A percentile compares a stretch with the other conserved stretches of the same genome.
Evolutionary conservation across 2,888 invertebrate genomes (phyloP).

Genomic region (Papilio protenor): DNA sequence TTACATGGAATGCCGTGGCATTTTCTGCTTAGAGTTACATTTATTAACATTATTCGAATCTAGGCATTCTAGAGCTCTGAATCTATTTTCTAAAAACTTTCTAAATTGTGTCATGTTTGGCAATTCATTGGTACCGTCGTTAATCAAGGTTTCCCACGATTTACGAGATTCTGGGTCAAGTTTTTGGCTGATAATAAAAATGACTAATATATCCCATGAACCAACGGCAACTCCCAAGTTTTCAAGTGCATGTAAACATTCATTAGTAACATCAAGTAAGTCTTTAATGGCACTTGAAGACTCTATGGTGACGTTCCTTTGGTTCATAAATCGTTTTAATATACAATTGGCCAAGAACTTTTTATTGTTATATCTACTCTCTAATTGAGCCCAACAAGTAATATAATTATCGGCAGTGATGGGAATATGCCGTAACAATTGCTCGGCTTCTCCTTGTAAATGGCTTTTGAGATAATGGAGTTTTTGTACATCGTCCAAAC

Average conservation of each 20-base stretch:
- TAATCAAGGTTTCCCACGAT: conserved; percentile 32
- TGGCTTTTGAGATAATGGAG: conserved; percentile 49
- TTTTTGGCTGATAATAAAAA: conserved; percentile 42
- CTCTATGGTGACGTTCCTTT: conserved; percentile 43
- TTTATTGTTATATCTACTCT: conserved; percentile 48
- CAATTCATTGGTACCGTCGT: conserved; percentile 40
- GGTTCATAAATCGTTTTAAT: conserved; percentile 42
- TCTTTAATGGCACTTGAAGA: conserved; percentile 43
- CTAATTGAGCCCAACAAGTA: conserved; percentile 46
- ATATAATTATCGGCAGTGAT: conserved; percentile 46
- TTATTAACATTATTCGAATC: conserved; percentile 37
- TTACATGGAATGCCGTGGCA: neutral
- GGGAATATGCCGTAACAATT: conserved; percentile 46
- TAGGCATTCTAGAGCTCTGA: conserved; percentile 47
- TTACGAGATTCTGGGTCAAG: conserved; percentile 44
- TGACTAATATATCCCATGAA: conserved; percentile 45
- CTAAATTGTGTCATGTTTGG: conserved; percentile 48
- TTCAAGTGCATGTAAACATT: conserved; percentile 44
- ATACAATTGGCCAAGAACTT: conserved; percentile 45
- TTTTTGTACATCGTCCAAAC: conserved; percentile 47
- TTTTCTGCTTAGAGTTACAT: neutral
- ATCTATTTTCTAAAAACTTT: conserved; percentile 47
- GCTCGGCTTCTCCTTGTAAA: conserved; percentile 48
- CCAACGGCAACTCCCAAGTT: conserved; percentile 42
- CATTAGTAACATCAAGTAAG: conserved; percentile 38